These are phyloP conservation scores for Venustoraphidia nigricollis DNA, from an alignment of 2,888 invertebrate genomes.

Conservation along the genomic window DNA sequence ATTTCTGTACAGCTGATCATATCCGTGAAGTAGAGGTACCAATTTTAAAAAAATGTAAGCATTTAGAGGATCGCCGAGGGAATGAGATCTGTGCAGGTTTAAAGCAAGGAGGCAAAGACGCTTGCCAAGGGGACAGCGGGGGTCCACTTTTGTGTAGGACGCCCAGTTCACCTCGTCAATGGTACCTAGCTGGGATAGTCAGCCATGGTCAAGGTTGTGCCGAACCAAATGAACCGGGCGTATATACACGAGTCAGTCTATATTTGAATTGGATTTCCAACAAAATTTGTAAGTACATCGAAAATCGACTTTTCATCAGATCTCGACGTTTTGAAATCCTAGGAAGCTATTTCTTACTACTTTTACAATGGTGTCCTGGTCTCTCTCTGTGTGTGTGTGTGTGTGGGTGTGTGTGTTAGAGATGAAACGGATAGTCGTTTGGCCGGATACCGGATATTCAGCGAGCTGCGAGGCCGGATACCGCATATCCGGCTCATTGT, in stretches of 20 bases:
- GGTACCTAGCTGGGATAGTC: conserved; percentile 72
- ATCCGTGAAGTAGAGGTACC: conserved; percentile 68
- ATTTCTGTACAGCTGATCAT: conserved; percentile 49
- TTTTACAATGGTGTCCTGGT: too few species aligned
- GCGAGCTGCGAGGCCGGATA: too few species aligned
- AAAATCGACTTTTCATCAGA: too few species aligned
- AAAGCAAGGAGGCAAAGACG: conserved; percentile 59
- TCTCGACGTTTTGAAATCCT: too few species aligned
- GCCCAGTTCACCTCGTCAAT: conserved; percentile 45
- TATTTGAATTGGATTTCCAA: conserved; percentile 60
- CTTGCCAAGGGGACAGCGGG: conserved; percentile 76
- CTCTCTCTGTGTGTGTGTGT: too few species aligned
- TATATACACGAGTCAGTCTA: conserved; percentile 62
- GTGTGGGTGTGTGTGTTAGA: too few species aligned
- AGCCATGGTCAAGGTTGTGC: conserved; percentile 82
- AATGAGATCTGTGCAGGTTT: conserved; percentile 66
- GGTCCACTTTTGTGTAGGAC: conserved; percentile 71
- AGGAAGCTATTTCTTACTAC: too few species aligned
- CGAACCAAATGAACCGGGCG: conserved; percentile 62
- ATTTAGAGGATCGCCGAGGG: conserved; percentile 44
- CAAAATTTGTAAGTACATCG: conserved; percentile 41
- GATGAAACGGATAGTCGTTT: too few species aligned
- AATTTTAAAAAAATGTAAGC: conserved; percentile 48
- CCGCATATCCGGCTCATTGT: too few species aligned
- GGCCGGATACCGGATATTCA: too few species aligned